Evolutionary conservation across 2,797 vertebrate species (phyloP), one percentile per base, ranked within the genome.

Genomic region (Falco novaeseelandiae): DNA sequence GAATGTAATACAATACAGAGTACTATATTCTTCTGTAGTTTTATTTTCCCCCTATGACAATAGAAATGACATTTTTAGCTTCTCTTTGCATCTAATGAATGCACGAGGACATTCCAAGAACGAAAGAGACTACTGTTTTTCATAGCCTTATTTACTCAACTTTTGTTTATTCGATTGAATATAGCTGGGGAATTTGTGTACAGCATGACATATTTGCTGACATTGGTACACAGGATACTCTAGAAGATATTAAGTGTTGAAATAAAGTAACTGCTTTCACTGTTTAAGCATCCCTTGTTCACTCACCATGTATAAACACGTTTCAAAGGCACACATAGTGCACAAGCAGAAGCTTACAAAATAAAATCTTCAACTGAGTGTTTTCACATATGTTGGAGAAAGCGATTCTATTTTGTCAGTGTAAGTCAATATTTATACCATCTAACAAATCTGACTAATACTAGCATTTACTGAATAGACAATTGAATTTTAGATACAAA

Each of bases 361-460:
- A 93, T 83, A 96, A 92, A 95, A 62, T 96, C 91, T 87, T 93
- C 72, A 87, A 79, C 22, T 62, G 30, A 32, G 17, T 54, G 44
- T 91, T 94, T 91, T 73, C 52, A 63, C 58, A 72, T 74, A 40
- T 1, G 6, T 92, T 66, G 79, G 49, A 93, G 67, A 96, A 91
- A 95, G 26, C 55, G 86, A 93, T 78, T 96, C 76, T 91, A 74
- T 96, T 96, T 91, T 93, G 86, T 92, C 94, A 96, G 89, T 97
- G 51, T 91, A 97, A 97, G 97, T 98, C 97, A 97, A 96, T 97
- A 97, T 96, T 98, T 97, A 97, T 96, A 92, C 61, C 85, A 94
- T 69, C 87, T 92, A 97, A 97, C 82, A 97, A 97, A 97, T 94
- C 73, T 92, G 89, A 96, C 83, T 97, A 97, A 98, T 95, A 87